Evolutionary conservation across 2,113 vertebrate genomes (phyloP).

Genomic region (Ptilorrhoa leucosticta): DNA sequence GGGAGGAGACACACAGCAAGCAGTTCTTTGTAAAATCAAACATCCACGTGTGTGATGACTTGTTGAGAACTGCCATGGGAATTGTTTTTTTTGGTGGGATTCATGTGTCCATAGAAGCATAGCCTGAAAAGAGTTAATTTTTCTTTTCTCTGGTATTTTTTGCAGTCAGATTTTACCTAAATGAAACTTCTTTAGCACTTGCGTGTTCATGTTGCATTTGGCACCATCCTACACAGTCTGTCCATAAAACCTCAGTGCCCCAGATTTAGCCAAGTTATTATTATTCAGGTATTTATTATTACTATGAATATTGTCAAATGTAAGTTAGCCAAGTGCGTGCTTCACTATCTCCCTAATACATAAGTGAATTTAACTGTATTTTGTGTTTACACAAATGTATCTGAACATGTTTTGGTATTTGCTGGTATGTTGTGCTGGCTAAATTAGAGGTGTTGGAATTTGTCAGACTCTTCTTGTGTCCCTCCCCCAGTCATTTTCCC

Average conservation of each 20-base stretch:
- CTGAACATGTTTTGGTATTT: neutral
- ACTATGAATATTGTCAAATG: neutral
- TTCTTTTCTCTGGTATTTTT: neutral
- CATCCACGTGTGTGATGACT: fast-evolving
- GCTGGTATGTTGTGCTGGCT: neutral
- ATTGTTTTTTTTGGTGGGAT: neutral
- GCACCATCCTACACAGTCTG: neutral
- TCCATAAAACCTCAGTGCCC: conserved; percentile 14
- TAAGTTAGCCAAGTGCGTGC: neutral
- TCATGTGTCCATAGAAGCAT: neutral
- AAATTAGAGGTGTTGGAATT: conserved; percentile 44
- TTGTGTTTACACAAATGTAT: neutral
- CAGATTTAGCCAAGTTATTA: conserved; percentile 29
- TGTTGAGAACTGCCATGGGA: neutral
- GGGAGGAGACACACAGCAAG: neutral
- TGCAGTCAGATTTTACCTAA: conserved; percentile 3
- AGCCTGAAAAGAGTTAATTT: neutral
- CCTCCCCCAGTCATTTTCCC: neutral
- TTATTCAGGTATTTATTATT: conserved; percentile 58
- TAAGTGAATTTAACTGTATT: neutral
- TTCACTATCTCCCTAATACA: neutral
- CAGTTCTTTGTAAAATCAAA: neutral
- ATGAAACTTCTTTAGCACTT: conserved; percentile 30
- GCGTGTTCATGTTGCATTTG: conserved; percentile 29
- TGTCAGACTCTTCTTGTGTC: neutral